A percentile compares a stretch with the other conserved stretches of the same genome.
Evolutionary conservation across 2,888 invertebrate genomes (phyloP).

Genomic region (Protonemura montana): DNA sequence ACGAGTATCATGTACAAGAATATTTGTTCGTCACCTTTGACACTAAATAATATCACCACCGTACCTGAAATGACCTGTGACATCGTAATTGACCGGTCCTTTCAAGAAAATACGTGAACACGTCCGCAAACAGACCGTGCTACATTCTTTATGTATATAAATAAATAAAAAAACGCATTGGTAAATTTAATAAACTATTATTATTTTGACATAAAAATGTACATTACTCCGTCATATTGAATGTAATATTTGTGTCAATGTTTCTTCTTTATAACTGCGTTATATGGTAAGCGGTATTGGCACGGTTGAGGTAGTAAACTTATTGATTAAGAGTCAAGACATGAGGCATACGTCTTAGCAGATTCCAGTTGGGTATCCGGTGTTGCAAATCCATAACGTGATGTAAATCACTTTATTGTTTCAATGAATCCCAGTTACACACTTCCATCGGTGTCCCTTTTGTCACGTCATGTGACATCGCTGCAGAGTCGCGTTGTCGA

Average conservation of each 20-base stretch:
- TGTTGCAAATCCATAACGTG: background rate
- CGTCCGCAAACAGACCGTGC: background rate
- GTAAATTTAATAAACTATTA: background rate
- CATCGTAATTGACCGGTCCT: background rate
- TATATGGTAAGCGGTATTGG: background rate
- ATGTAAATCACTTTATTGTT: background rate
- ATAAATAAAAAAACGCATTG: background rate
- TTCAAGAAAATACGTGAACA: background rate
- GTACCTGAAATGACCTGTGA: background rate
- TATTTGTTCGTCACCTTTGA: background rate
- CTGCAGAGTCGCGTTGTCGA: background rate
- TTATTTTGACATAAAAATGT: background rate
- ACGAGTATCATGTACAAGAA: background rate
- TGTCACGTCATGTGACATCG: background rate
- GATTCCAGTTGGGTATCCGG: background rate
- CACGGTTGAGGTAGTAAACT: background rate
- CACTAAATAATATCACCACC: background rate
- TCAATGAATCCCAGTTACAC: conserved; percentile 5
- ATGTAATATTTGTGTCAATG: background rate
- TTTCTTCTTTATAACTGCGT: background rate
- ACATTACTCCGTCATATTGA: background rate
- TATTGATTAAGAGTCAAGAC: background rate
- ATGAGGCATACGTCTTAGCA: background rate
- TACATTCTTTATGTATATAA: background rate
- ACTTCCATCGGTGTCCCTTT: background rate